Evolutionary conservation across 2,888 invertebrate species (phyloP), one percentile per base, ranked within the genome.

Genomic region (Entomobrya proxima): DNA sequence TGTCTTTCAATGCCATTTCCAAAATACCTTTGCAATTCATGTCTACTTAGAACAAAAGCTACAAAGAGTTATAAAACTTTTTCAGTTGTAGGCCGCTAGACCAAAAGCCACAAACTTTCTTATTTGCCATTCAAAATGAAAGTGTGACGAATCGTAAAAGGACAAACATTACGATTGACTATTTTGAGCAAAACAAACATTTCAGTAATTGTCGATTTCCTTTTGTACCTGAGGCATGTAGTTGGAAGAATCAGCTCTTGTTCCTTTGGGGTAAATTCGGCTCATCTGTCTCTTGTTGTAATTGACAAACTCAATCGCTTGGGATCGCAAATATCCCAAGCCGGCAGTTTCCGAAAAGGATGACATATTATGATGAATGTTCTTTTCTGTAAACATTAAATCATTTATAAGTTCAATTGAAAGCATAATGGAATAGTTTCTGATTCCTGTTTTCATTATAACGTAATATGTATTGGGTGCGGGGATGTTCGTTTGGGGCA

Each of bases 251-350:
- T 99, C 99, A 35, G 99, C 99, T 76, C 99, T 93, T 2, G 98
- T 98, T 89, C 99, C 99, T 92, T 98, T 98, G 0, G 99, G 99
- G 92, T 99, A 99, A 91, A 99, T 99, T 86, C 99, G 93, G 90
- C 98, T 98, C 97, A 99, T 97, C 93, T 99, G 99, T 24, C 99
- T 94, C 93, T 99, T 99, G 93, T 99, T 99, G 93, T 99, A 99
- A 94, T 99, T 99, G 91, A 99, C 99, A 93, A 99, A 98, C 93
- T 99, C 99, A 83, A 99, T 98, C 82, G 98, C 97, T 91, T 97
- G 97, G 87, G 96, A 95, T 93, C 98, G 98, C 89, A 99, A 94
- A 92, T 97, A 98, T 92, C 97, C 97, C 93, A 99, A 94, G 90
- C 98, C 99, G 69, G 97, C 96, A 30, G 97, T 98, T 93, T 99